Conservation (phyloP, 2,888 invertebrate species). For the Eumacrocentrus americanus region DNA sequence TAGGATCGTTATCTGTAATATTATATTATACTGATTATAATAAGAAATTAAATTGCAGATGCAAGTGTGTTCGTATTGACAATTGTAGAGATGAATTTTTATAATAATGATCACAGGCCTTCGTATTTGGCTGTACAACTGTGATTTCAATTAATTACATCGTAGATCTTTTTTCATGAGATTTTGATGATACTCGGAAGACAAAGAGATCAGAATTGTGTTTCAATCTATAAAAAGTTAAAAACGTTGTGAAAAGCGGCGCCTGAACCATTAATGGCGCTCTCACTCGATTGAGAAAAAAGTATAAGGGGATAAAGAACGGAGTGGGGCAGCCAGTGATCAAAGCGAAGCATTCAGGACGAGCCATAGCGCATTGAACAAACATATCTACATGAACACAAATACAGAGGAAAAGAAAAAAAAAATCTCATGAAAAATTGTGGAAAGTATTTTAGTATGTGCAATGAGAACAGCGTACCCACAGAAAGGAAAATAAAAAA, state of each 20-base stretch:
- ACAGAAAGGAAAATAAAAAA: too few relatives aligned
- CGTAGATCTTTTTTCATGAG: neutral
- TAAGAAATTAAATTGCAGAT: too few relatives aligned
- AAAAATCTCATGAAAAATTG: neutral
- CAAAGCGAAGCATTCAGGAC: constrained; percentile 24
- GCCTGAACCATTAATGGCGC: constrained; percentile 6
- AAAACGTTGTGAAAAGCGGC: constrained; percentile 1
- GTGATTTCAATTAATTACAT: too few relatives aligned
- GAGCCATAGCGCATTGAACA: constrained; percentile 17
- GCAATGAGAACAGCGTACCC: too few relatives aligned
- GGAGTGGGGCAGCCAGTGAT: constrained; percentile 14
- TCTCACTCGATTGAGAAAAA: constrained; percentile 6
- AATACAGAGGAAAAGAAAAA: constrained; percentile 3
- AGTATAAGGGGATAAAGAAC: neutral
- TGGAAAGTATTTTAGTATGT: too few relatives aligned
- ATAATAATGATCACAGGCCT: too few relatives aligned
- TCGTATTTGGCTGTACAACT: too few relatives aligned
- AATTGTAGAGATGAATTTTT: too few relatives aligned
- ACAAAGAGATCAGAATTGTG: neutral
- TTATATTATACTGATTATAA: too few relatives aligned
- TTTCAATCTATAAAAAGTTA: constrained; percentile 4
- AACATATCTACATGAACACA: constrained; percentile 10
- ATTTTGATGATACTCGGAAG: neutral
- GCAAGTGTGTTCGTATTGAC: too few relatives aligned
- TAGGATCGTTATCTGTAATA: too few relatives aligned